Base-by-base conservation (phyloP, 2,113 vertebrate species). In the Menidia beryllina region DNA sequence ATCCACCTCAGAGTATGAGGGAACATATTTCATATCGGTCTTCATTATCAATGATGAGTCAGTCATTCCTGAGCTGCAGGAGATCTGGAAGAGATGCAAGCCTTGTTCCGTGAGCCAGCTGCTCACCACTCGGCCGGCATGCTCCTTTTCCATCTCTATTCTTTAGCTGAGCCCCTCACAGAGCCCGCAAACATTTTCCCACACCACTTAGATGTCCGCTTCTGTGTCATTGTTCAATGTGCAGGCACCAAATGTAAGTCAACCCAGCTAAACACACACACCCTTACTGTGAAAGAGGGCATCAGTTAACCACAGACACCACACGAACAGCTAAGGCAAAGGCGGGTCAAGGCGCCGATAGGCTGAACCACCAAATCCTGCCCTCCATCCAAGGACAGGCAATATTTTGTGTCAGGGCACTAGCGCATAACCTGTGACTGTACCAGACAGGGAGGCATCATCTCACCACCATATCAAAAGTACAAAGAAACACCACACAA, bases 141-240 rank as follows among this genome's bases (percentile, higher is more conserved):
- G 66, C 72, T 75, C 66, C 59, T 55, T 45, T 49, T 57, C 48
- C 78, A 71, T 78, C 75, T 39, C 70, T 69, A 62, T 62, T 80
- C 72, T 77, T 27, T 20, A n/a, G 19, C 69, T 34, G 27, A 84
- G 36, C 24, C 69, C 43, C 58, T 78, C 61, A 77, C 38, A 59
- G 41, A 54, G 69, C 27, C 64, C 60, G 50, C 0, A 5, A 75
- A 68, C 57, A 65, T 61, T 77, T 89, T 91, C 91, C 73, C 86
- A 90, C 73, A 61, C 43, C 59, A 73, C 79, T 83, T 74, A 45
- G 59, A 84, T 86, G 72, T 86, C 77, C 36, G 59, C 30, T 45
- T 66, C 39, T 27, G 45, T 62, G n/a, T 79, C 53, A 73, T 34
- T 67, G 41, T 45, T 77, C 54, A 47, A 39, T 54, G 54, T 52